phyloP scores from a whole-genome alignment of 2,797 vertebrate genomes.

The Tarsius wallacei region DNA sequence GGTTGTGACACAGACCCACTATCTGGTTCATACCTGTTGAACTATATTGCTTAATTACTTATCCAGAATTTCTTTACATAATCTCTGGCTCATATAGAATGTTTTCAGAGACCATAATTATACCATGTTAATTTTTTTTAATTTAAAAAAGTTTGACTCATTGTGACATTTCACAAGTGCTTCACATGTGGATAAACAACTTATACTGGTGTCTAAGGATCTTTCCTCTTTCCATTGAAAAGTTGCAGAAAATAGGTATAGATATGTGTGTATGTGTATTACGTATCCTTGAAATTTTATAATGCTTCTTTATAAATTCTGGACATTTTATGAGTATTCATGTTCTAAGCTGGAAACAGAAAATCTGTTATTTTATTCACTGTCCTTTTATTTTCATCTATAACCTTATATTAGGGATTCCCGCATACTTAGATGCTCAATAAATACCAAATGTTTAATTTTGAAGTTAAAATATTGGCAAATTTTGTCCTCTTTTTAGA shows the following conservation, averaged over 20 bases:
- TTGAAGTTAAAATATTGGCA: slow-evolving; percentile 38
- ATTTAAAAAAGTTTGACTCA: background rate
- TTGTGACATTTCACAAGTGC: background rate
- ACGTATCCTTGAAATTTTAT: background rate
- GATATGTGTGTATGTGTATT: background rate
- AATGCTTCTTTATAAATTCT: background rate
- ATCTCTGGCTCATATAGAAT: background rate
- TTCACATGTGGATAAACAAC: background rate
- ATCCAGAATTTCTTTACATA: background rate
- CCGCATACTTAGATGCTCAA: background rate
- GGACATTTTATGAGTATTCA: slow-evolving; percentile 17
- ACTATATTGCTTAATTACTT: background rate
- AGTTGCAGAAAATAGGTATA: background rate
- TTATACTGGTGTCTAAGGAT: background rate
- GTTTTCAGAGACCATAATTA: background rate
- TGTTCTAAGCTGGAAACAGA: background rate
- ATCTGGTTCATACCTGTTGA: background rate
- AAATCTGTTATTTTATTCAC: background rate
- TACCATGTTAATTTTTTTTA: background rate
- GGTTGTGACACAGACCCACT: background rate
- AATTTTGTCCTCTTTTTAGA: background rate
- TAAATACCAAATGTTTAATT: background rate
- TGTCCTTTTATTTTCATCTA: background rate
- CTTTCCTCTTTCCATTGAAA: slow-evolving; percentile 26
- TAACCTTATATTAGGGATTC: background rate